These are phyloP conservation scores for Eurytoma californica DNA, from an alignment of 2,888 invertebrate species.

Conservation along the genomic window DNA sequence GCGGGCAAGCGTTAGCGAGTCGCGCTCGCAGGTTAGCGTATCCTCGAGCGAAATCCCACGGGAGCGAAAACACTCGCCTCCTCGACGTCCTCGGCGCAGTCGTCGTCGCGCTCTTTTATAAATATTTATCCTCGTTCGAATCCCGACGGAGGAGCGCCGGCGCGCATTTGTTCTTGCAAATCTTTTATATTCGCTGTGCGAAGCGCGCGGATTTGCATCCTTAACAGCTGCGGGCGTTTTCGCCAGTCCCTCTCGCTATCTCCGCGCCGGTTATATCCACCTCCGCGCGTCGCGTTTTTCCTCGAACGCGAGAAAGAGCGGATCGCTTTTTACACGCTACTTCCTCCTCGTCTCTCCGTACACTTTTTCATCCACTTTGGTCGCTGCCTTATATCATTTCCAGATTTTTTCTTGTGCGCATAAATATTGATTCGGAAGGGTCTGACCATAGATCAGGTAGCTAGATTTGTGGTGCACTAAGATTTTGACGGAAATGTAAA, in stretches of 20 bases:
- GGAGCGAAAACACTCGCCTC: constrained; percentile 20
- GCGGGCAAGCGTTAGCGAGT: neutral
- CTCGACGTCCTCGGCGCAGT: constrained; percentile 34
- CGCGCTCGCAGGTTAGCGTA: neutral
- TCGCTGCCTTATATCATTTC: constrained; percentile 26
- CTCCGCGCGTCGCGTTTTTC: neutral
- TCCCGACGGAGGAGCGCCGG: constrained; percentile 61
- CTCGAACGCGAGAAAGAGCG: neutral
- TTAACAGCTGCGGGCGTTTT: constrained; percentile 62
- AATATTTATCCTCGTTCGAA: constrained; percentile 74
- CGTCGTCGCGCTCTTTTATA: constrained; percentile 69
- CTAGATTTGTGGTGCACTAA: too few species aligned
- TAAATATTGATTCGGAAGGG: neutral
- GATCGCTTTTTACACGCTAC: constrained; percentile 42
- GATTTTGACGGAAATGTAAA: too few species aligned
- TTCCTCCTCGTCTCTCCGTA: constrained; percentile 53
- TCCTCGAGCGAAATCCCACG: constrained; percentile 51
- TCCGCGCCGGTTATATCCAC: constrained; percentile 46
- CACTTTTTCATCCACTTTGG: constrained; percentile 45
- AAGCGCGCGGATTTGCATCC: constrained; percentile 70
- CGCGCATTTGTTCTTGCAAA: constrained; percentile 70
- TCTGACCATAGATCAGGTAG: neutral
- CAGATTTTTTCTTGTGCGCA: constrained; percentile 35
- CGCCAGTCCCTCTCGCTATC: constrained; percentile 52
- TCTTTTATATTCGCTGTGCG: constrained; percentile 68